Percentiles rank a stretch among this genome's conserved stretches.
Conservation (phyloP, 2,113 vertebrate genomes). For the Paradoxurus hermaphroditus region DNA sequence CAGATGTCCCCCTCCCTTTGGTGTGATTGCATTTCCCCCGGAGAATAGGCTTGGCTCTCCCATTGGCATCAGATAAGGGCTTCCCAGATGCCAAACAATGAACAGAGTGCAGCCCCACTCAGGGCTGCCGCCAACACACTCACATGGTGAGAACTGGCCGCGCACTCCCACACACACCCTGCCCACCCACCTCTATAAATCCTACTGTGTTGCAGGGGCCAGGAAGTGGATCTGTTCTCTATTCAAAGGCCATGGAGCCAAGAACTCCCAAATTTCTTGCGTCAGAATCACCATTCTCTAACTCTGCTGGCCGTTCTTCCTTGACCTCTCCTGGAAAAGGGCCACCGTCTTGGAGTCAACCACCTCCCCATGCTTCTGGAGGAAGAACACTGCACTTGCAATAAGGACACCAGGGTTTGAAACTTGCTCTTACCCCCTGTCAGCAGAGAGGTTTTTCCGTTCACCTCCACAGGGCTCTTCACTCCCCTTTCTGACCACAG, state of each 20-base stretch:
- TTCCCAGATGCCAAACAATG: neutral
- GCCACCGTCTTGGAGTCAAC: neutral
- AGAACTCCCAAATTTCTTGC: slow-evolving; percentile 58
- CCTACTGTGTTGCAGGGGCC: neutral
- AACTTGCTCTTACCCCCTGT: neutral
- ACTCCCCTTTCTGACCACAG: neutral
- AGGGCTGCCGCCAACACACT: neutral
- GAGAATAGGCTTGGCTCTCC: neutral
- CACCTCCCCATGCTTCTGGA: neutral
- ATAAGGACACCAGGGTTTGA: neutral
- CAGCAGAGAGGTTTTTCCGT: neutral
- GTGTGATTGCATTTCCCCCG: neutral
- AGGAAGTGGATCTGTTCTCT: slow-evolving; percentile 52
- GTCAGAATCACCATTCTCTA: slow-evolving; percentile 50
- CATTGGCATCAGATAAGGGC: neutral
- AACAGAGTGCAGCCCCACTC: neutral
- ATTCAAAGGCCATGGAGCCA: slow-evolving; percentile 35
- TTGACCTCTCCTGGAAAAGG: slow-evolving; percentile 55
- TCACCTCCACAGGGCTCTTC: neutral
- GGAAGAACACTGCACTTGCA: neutral
- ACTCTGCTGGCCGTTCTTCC: neutral
- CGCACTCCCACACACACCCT: neutral
- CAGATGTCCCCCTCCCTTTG: neutral
- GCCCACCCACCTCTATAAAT: slow-evolving; percentile 37
- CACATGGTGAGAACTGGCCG: neutral